Conservation (phyloP, 2,888 invertebrate genomes). For the Adelognathus sp. region DNA sequence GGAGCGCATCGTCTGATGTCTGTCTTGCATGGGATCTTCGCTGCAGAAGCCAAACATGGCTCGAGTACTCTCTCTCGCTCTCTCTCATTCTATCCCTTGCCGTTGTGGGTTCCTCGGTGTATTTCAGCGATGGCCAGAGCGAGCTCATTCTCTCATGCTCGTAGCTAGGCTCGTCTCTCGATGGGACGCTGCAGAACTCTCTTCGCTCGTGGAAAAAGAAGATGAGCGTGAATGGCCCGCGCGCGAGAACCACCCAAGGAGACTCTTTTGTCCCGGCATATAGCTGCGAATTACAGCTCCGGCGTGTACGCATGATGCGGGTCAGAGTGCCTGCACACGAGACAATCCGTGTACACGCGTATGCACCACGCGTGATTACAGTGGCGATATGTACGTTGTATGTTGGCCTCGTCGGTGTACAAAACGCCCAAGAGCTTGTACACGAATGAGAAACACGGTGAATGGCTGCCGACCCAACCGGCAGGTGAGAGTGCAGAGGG, state of each 20-base stretch:
- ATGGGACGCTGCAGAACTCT: conserved; percentile 21
- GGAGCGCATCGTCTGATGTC: conserved; percentile 15
- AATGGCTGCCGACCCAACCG: conserved; percentile 9
- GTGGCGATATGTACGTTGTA: conserved; percentile 9
- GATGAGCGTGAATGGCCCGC: conserved; percentile 27
- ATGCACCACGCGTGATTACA: conserved; percentile 26
- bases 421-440: neutral
- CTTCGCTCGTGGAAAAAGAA: conserved; percentile 13
- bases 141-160: conserved; percentile 5
- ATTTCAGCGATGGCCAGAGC: neutral
- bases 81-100: no score
- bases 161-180: neutral
- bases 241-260: conserved; percentile 64
- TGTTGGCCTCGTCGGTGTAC: neutral
- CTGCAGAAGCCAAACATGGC: conserved; percentile 54
- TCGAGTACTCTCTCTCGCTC: conserved; percentile 49
- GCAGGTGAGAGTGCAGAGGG: conserved; percentile 17
- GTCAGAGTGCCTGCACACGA: conserved; percentile 55
- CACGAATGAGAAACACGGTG: conserved; percentile 10
- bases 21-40: conserved; percentile 46
- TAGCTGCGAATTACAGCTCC: conserved; percentile 73
- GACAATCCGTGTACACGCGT: neutral
- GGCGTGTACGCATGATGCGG: conserved; percentile 61
- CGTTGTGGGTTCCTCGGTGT: neutral
- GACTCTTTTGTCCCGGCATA: conserved; percentile 75